These are phyloP conservation scores for Trinorchestia longiramus DNA, from an alignment of 1,140 invertebrate genomes.

Conservation along the genomic window DNA sequence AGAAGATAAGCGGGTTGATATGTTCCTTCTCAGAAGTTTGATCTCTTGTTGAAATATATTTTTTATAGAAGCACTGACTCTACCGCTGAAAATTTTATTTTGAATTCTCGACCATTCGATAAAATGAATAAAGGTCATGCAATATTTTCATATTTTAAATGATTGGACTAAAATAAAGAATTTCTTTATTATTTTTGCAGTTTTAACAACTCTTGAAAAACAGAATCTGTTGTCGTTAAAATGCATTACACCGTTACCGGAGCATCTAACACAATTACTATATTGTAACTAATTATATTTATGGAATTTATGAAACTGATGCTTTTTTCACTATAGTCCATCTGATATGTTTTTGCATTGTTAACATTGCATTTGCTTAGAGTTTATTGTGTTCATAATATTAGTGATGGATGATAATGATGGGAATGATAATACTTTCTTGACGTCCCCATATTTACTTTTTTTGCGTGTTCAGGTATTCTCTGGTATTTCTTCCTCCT, in stretches of 20 bases:
- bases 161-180: background rate
- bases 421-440: background rate
- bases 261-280: background rate
- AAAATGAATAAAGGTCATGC: background rate
- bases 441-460: background rate
- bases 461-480: background rate
- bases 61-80: background rate
- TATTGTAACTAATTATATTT: background rate
- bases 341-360: background rate
- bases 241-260: background rate
- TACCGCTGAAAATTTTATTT: background rate
- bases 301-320: background rate
- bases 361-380: background rate
- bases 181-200: background rate
- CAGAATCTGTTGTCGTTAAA: background rate
- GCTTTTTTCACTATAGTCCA: background rate
- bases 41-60: background rate
- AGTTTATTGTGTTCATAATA: background rate
- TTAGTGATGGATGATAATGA: background rate
- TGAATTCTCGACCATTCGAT: background rate
- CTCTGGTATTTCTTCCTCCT: background rate
- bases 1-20: too few species aligned
- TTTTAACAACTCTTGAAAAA: background rate
- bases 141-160: background rate
- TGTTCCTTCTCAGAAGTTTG: background rate